These are phyloP conservation scores for Julus scanicus DNA, from an alignment of 2,888 invertebrate genomes.

Conservation along the genomic window DNA sequence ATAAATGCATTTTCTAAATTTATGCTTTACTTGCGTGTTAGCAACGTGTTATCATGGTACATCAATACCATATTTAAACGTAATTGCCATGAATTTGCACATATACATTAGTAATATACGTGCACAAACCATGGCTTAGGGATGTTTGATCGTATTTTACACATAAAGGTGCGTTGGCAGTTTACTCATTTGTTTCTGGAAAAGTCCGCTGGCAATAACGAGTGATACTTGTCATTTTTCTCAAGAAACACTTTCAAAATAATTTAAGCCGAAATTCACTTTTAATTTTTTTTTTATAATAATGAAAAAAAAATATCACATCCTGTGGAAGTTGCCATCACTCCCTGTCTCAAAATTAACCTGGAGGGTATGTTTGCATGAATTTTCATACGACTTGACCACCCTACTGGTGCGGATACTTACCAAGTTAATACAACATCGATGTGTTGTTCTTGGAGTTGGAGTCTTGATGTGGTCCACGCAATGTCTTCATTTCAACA, in stretches of 20 bases:
- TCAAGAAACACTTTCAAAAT: neutral
- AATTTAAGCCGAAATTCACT: neutral
- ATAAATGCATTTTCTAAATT: no score
- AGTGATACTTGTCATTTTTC: neutral
- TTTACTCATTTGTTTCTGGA: neutral
- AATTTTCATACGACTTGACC: neutral
- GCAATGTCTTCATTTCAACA: neutral
- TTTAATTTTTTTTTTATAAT: neutral
- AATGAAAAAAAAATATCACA: neutral
- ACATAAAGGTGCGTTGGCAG: neutral
- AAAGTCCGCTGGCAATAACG: neutral
- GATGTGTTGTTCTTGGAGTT: neutral
- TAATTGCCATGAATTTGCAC: no score
- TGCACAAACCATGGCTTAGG: no score
- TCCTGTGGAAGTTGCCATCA: slow-evolving; percentile 13
- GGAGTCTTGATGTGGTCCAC: neutral
- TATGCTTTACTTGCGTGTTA: no score
- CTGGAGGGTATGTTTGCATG: neutral
- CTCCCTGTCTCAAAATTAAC: neutral
- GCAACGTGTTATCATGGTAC: no score
- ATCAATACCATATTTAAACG: no score
- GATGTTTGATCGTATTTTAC: no score
- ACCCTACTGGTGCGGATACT: neutral
- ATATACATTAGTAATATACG: no score
- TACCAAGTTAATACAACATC: neutral